Evolutionary conservation across 92 coral and sea anemone species (phyloP), one percentile per base, ranked within the genome.

Genomic region (Actinostola sp.): DNA sequence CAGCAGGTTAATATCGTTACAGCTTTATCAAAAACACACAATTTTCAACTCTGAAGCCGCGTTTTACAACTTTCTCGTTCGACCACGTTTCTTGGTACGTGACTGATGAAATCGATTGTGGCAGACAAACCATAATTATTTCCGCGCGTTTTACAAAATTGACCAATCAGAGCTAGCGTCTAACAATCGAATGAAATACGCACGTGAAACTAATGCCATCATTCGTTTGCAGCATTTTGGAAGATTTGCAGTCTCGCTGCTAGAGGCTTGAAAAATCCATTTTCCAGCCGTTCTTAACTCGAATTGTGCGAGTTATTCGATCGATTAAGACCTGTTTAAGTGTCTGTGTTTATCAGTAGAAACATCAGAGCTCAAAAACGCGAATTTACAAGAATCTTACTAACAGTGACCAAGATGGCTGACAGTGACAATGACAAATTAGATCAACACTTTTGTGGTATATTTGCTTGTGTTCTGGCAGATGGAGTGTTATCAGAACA

Each of bases 401-500:
- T 60, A 23, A 32, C 39, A 11, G 34, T 31, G 63, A 57, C 42
- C 17, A 31, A 50, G 28, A 74, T 61, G 71, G 80, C 62, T 14
- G 79, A 62, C 62, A 3, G 13, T 21, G 61, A 62, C 24, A 42
- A 66, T 10, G 82, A 83, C 31, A 41, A 82, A 26, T 89, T 82
- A 10, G 71, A 91, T 35, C 86, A 86, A 1, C 91, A 93, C 62
- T 81, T 91, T 31, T 93, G 98, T 55, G 98, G 98, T 30, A 86
- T 93, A 17, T 93, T 93, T 61, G 98, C 92, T 27, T 93, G 98
- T 73, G 80, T 93, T 30, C 77, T 93, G 30, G 94, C 94, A 14
- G 90, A 93, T 42, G 94, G 89, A 38, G 81, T 88, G 15, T 50
- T 91, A 55, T 63, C 67, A 43, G 85, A 85, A 25, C 96, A 91